phyloP scores from a whole-genome alignment of 2,797 vertebrate genomes.

The Tenualosa thibaudeaui region DNA sequence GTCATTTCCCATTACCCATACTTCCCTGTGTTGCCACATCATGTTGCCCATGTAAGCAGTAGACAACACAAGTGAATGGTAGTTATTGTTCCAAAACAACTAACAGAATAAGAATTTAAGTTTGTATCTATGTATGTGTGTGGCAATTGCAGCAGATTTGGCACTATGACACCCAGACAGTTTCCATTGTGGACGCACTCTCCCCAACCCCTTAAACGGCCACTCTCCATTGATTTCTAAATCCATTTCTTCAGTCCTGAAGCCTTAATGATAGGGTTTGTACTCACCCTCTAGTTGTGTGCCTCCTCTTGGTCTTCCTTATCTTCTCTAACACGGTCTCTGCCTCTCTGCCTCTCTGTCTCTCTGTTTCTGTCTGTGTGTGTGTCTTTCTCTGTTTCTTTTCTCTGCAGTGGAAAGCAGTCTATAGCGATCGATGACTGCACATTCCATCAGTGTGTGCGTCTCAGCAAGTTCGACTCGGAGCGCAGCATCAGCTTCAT shows the following conservation, averaged over 20 bases:
- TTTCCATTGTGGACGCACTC: not conserved
- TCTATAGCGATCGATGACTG: slow-evolving; percentile 85
- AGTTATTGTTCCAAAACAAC: not conserved
- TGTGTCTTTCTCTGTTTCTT: not conserved
- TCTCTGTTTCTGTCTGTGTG: not conserved
- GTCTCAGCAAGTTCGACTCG: slow-evolving; percentile 97
- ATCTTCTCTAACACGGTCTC: not conserved
- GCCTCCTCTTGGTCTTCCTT: not conserved
- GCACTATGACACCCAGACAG: not conserved
- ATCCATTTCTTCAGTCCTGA: not conserved
- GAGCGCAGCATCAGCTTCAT: slow-evolving; percentile 99
- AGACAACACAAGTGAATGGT: not conserved
- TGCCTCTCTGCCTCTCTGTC: not conserved
- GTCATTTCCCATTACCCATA: not conserved
- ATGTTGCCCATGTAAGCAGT: not conserved
- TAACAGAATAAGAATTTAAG: not conserved
- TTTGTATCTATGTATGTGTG: not conserved
- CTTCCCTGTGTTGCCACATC: slow-evolving; percentile 1
- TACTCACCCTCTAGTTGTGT: not conserved
- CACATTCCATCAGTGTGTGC: slow-evolving; percentile 83
- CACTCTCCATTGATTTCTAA: not conserved
- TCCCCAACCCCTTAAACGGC: not conserved
- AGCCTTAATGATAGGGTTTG: not conserved
- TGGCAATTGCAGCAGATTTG: not conserved
- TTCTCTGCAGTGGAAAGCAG: slow-evolving; percentile 87